A percentile compares a stretch with the other conserved stretches of the same genome.
phyloP scores from a whole-genome alignment of 2,113 vertebrate genomes.

The Oophaga pumilio region DNA sequence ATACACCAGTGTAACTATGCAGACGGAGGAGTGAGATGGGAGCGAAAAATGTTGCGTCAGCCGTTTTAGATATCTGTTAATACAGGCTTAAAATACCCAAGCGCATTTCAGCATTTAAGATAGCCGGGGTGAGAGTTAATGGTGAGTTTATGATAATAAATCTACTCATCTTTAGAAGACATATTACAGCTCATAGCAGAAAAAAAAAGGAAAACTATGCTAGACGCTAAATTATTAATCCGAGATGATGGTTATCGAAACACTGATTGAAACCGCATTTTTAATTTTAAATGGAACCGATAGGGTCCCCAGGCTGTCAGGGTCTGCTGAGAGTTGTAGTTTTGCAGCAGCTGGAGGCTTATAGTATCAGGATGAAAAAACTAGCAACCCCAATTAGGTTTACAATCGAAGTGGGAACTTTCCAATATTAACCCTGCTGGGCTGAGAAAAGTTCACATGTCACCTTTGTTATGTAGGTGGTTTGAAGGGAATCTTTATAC shows the following conservation, averaged over 20 bases:
- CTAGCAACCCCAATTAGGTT: too few relatives aligned
- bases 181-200: background rate
- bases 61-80: slow-evolving; percentile 47
- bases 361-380: too few relatives aligned
- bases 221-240: background rate
- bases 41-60: slow-evolving; percentile 34
- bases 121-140: slow-evolving; percentile 8
- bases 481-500: too few relatives aligned
- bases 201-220: background rate
- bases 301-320: background rate
- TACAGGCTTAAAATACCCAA: slow-evolving; percentile 28
- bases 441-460: too few relatives aligned
- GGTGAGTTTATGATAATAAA: slow-evolving; percentile 28
- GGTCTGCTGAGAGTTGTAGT: too few relatives aligned
- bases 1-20: background rate
- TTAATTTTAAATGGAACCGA: background rate
- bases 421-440: too few relatives aligned
- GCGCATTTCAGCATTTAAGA: slow-evolving; percentile 20
- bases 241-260: background rate
- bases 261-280: background rate
- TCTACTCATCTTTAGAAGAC: background rate
- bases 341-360: too few relatives aligned
- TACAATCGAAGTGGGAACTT: too few relatives aligned
- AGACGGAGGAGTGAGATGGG: slow-evolving; percentile 31
- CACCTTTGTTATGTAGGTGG: too few relatives aligned